phyloP scores from a whole-genome alignment of 2,888 invertebrate genomes.

The Arge pagana region DNA sequence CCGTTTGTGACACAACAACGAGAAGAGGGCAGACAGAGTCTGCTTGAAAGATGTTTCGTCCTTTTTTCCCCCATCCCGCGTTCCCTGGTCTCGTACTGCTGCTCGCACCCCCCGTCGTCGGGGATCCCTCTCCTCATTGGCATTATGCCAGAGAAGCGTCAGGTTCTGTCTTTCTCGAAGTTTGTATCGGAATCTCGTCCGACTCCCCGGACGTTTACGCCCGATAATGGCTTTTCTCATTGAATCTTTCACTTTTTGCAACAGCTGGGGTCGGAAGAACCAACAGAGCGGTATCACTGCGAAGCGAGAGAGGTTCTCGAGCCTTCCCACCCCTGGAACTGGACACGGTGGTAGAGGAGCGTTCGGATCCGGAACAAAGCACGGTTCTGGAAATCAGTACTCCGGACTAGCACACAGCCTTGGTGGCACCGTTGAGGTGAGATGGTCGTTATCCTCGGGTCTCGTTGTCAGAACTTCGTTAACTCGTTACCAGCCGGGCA shows the following conservation, averaged over 20 bases:
- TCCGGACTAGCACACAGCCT: slow-evolving; percentile 53
- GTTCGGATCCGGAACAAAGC: slow-evolving; percentile 77
- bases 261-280: slow-evolving; percentile 56
- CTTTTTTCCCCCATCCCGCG: no score
- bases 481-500: no score
- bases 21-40: no score
- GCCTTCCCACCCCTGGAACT: slow-evolving; percentile 79
- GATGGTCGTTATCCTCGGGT: no score
- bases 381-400: slow-evolving; percentile 53
- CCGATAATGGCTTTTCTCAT: background rate
- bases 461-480: no score
- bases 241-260: background rate
- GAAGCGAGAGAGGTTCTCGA: slow-evolving; percentile 70
- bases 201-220: background rate
- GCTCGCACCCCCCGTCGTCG: no score
- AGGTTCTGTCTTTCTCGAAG: background rate
- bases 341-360: slow-evolving; percentile 83
- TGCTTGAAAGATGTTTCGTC: no score
- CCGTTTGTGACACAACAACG: no score
- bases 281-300: slow-evolving; percentile 65
- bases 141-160: no score
- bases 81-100: no score
- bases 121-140: no score
- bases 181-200: background rate
- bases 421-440: slow-evolving; percentile 50